Conservation (phyloP, 2,888 invertebrate genomes). For the Gerosis bhagava region DNA sequence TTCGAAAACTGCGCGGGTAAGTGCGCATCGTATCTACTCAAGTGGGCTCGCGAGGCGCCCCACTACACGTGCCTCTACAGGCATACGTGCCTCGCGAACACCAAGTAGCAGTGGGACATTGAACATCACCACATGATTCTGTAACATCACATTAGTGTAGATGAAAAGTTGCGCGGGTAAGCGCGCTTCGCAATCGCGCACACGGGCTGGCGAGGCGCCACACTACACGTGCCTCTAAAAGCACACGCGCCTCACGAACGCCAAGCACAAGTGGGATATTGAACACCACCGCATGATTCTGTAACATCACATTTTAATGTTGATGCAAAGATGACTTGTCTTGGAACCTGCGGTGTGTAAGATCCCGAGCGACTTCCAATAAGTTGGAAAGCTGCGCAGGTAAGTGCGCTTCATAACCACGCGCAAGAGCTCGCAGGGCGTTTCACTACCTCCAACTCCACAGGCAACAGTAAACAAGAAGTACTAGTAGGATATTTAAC, state of each 20-base stretch:
- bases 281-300: conserved; percentile 90
- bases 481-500: conserved; percentile 91
- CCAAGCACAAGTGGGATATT: conserved; percentile 90
- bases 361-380: no score
- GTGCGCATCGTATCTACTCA: conserved; percentile 90
- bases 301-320: no score
- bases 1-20: conserved; percentile 90
- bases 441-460: conserved; percentile 87
- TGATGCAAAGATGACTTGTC: no score
- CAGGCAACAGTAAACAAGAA: conserved; percentile 93
- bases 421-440: conserved; percentile 88
- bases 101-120: conserved; percentile 90
- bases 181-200: conserved; percentile 90
- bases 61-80: conserved; percentile 90
- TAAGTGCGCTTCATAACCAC: conserved; percentile 90
- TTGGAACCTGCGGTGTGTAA: no score
- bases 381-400: no score
- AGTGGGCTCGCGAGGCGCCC: conserved; percentile 85
- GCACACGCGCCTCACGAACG: conserved; percentile 93
- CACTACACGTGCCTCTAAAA: conserved; percentile 90
- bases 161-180: conserved; percentile 90
- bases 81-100: conserved; percentile 93
- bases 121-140: conserved; percentile 90
- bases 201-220: conserved; percentile 85
- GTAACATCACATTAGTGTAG: no score